phyloP scores from a whole-genome alignment of 53 echinoderm and acorn worm genomes.

The Glandiceps talaboti region DNA sequence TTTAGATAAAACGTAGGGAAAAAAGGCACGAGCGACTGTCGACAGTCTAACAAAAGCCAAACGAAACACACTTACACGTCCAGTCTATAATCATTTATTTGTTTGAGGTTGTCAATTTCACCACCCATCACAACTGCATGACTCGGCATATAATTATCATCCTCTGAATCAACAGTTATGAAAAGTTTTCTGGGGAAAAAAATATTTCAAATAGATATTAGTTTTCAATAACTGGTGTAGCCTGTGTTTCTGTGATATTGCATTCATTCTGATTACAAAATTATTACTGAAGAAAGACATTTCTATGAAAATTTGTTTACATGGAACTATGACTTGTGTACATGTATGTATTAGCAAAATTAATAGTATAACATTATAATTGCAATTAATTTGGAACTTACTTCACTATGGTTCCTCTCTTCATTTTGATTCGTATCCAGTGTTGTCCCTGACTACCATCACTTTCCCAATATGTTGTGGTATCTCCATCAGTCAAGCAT shows the following conservation, averaged over 20 bases:
- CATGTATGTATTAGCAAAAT: too few species aligned
- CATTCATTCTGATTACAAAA: too few species aligned
- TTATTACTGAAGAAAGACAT: too few species aligned
- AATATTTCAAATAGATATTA: too few species aligned
- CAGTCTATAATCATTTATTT: conserved; percentile 65
- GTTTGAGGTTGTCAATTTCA: conserved; percentile 47
- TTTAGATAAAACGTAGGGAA: too few species aligned
- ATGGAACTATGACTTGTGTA: too few species aligned
- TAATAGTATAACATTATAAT: too few species aligned
- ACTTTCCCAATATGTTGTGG: conserved; percentile 85
- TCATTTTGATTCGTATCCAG: conserved; percentile 87
- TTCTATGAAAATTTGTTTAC: too few species aligned
- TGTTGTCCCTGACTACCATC: conserved; percentile 88
- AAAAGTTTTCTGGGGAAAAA: conserved; percentile 45
- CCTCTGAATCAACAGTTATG: conserved; percentile 66
- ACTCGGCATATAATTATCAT: conserved; percentile 89
- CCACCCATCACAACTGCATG: conserved; percentile 88
- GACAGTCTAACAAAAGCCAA: too few species aligned
- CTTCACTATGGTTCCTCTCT: conserved; percentile 83
- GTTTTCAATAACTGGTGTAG: too few species aligned
- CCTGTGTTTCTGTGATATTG: too few species aligned
- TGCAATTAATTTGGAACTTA: conserved; percentile 18
- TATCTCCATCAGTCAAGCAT: conserved; percentile 80
- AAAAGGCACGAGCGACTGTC: too few species aligned
- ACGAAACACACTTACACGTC: conserved; percentile 94